Conservation (phyloP, 1,140 invertebrate species). For the Scaptomyza pallida region DNA sequence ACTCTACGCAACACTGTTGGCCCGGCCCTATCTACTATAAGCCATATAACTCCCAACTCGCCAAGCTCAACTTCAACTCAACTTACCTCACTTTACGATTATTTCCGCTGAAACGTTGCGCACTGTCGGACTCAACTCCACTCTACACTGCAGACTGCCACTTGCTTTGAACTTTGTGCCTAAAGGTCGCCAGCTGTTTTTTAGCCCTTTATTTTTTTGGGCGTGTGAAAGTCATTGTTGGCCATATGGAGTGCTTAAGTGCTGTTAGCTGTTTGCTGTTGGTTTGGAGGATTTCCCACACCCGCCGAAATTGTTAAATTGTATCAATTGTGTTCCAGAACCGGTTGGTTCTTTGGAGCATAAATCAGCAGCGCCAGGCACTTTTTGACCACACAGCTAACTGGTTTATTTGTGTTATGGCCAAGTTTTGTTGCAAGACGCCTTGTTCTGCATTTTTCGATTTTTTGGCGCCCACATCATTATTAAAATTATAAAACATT, state of each 20-base stretch:
- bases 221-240: slow-evolving; percentile 69
- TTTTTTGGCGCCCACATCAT: slow-evolving; percentile 22
- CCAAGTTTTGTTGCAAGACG: slow-evolving; percentile 22
- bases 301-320: slow-evolving; percentile 70
- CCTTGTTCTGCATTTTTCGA: slow-evolving; percentile 30
- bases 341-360: slow-evolving; percentile 72
- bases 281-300: slow-evolving; percentile 66
- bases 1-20: slow-evolving; percentile 6
- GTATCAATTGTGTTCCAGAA: slow-evolving; percentile 72
- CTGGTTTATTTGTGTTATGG: slow-evolving; percentile 76
- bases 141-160: too few species aligned
- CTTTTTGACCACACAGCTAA: slow-evolving; percentile 51
- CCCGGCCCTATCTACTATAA: neutral
- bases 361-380: slow-evolving; percentile 70
- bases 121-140: slow-evolving; percentile 42
- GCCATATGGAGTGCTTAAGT: slow-evolving; percentile 19
- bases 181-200: neutral
- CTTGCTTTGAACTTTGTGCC: slow-evolving; percentile 70
- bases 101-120: slow-evolving; percentile 77
- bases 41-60: slow-evolving; percentile 1
- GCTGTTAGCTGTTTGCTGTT: slow-evolving; percentile 12
- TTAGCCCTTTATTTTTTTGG: slow-evolving; percentile 45
- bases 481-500: neutral
- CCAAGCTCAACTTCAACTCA: neutral
- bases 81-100: slow-evolving; percentile 77